These are phyloP conservation scores for Lordiphosa fenestrarum DNA, from an alignment of 2,888 invertebrate species.

Conservation along the genomic window DNA sequence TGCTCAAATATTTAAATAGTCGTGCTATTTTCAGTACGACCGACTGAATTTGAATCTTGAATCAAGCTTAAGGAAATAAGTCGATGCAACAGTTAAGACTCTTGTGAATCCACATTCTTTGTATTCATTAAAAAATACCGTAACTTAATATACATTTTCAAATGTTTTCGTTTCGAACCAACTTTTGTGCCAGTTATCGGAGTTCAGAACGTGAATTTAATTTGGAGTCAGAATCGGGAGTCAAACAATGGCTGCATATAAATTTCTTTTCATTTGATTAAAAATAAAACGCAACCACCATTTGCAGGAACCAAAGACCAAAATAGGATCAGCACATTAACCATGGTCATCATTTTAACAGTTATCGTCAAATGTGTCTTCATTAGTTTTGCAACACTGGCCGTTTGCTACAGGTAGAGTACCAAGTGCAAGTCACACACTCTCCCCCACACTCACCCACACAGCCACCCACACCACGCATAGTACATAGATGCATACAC, in stretches of 20 bases:
- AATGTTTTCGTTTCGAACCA: no score
- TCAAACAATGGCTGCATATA: constrained; percentile 25
- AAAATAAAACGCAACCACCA: constrained; percentile 62
- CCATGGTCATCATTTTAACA: constrained; percentile 95
- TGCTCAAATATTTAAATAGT: no score
- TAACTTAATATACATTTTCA: no score
- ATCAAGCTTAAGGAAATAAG: no score
- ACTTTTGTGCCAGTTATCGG: no score
- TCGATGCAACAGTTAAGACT: no score
- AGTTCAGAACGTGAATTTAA: constrained; percentile 1
- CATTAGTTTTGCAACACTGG: constrained; percentile 96
- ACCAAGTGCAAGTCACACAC: constrained; percentile 76
- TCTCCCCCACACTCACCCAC: constrained; percentile 25
- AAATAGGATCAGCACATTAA: constrained; percentile 92
- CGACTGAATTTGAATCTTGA: no score
- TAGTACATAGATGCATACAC: constrained; percentile 9
- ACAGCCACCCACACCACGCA: constrained; percentile 17
- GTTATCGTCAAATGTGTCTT: constrained; percentile 95
- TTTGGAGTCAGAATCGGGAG: constrained; percentile 7
- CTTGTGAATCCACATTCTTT: no score
- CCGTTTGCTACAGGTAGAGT: constrained; percentile 96
- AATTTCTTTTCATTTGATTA: constrained; percentile 32
- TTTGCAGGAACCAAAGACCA: constrained; percentile 87
- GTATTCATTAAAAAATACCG: no score
- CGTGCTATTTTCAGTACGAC: no score